Conservation (phyloP, 2,888 invertebrate genomes). For the Halocaridina rubra region DNA sequence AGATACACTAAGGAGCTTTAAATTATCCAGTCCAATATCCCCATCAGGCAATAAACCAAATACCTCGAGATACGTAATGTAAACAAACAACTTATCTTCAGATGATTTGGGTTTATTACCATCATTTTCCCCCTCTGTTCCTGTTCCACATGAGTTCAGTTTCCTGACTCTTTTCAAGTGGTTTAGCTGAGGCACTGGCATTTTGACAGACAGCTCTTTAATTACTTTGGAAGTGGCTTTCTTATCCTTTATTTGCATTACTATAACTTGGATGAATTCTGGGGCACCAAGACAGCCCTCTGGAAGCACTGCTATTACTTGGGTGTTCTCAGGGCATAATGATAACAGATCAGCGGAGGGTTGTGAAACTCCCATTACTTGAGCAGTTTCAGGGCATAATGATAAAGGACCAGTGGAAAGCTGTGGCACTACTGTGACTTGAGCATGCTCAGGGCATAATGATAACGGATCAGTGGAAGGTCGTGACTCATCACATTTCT, state of each 20-base stretch:
- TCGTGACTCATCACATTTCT: not conserved
- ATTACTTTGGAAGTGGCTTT: constrained; percentile 43
- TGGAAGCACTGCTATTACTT: constrained; percentile 25
- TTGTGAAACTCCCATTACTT: no score
- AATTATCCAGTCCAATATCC: not conserved
- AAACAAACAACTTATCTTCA: constrained; percentile 13
- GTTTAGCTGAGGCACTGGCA: constrained; percentile 46
- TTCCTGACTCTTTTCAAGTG: constrained; percentile 60
- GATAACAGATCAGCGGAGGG: no score
- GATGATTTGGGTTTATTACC: not conserved
- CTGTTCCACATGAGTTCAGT: no score
- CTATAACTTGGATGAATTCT: constrained; percentile 26
- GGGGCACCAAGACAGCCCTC: constrained; percentile 11
- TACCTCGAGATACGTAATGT: constrained; percentile 6
- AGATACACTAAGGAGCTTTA: not conserved
- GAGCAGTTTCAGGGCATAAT: no score
- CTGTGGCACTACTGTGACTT: constrained; percentile 13
- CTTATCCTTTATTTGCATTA: constrained; percentile 39
- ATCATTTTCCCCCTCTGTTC: not conserved
- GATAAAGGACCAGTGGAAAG: no score
- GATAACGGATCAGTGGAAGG: not conserved
- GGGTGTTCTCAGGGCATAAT: not conserved
- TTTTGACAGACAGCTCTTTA: constrained; percentile 27
- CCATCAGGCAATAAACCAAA: not conserved
- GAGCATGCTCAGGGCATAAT: not conserved